Evolutionary conservation across 2,888 invertebrate genomes (phyloP), one percentile per base, ranked within the genome.

Genomic region (Archaeoteleia sp.): DNA sequence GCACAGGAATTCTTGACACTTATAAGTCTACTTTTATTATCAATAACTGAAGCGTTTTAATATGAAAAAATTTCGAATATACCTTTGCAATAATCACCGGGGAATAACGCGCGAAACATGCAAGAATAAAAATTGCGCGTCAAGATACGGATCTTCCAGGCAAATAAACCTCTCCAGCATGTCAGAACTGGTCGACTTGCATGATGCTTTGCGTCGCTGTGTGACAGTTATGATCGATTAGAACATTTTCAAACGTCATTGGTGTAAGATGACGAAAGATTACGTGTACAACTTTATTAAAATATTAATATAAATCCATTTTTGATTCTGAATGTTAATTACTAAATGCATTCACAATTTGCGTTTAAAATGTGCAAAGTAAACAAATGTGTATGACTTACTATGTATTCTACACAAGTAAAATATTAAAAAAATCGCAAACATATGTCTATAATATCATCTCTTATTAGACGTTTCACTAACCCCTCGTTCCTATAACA

Each of bases 161-260:
- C 45, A 48, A 58, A 58, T 34, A 58, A 14, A 23, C 29, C 46
- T 29, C 17, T 39, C 17, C 8, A 45, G 32, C 20, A 35, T 13
- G 27, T n/a, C 35, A 7, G 55, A 29, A 40, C 29, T 39, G 42
- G 32, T 10, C 15, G 15, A 35, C 8, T 46, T 10, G 46, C 32
- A 46, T 14, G 51, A 53, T 17, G 34, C 13, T 32, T n/a, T 17
- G 17, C 17, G 10, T 40, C 39, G 32, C 14, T n/a, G 42, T 35
- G 30, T 53, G 61, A 39, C 51, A 61, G 45, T 61, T 53, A 37
- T 51, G 60, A 60, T 60, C 45, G 49, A 60, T 60, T 60, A 45
- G 45, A 35, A 35, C 43, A 60, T 60, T 60, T 60, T 58, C 27
- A 25, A 58, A 58, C 42, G 34, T 58, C 57, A 46, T 29, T 37